Evolutionary conservation across 2,888 invertebrate genomes (phyloP), one percentile per base, ranked within the genome.

Genomic region (Drosophila lutescens): DNA sequence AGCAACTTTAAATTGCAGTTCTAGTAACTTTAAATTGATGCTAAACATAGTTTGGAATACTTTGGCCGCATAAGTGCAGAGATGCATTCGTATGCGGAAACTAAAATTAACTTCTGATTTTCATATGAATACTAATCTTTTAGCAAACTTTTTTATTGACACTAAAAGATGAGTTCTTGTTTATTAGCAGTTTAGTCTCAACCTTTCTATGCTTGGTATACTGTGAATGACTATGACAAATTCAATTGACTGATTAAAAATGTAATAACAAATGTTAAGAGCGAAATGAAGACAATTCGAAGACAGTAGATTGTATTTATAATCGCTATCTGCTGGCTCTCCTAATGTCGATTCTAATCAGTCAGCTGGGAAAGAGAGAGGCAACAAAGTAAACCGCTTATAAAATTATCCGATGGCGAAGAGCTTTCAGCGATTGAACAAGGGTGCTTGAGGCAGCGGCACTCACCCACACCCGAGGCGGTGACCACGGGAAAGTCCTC

Each of bases 391-490:
- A 17, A 47, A 34, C 46, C 43, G 53, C 63, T 38, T 53, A 53
- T 51, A 51, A 53, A 63, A 26, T 40, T 47, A 54, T 47, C 63
- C 46, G 38, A 40, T 23, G n/a, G 26, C 26, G 32, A 47, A 54
- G 55, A 47, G 54, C 26, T 34, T 47, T 65, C 34, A 40, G 55
- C n/a, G 34, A 41, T 41, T 47, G 66, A 47, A 26, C 40, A 41
- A 60, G 76, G 74, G 74, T 66, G 56, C 78, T 77, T 56, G 69
- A 51, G 10, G 15, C n/a, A 43, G 69, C 58, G 12, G 46, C 69
- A 61, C 55, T 47, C 49, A 78, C 86, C 74, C 62, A 79, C 67
- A 76, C 56, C 54, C 46, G 56, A 60, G 41, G 17, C 65, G 23
- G 68, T 63, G 51, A 70, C 69, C 26, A 76, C 17, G 23, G 38